phyloP scores from a whole-genome alignment of 2,797 vertebrate genomes.

The Acipenser oxyrinchus region DNA sequence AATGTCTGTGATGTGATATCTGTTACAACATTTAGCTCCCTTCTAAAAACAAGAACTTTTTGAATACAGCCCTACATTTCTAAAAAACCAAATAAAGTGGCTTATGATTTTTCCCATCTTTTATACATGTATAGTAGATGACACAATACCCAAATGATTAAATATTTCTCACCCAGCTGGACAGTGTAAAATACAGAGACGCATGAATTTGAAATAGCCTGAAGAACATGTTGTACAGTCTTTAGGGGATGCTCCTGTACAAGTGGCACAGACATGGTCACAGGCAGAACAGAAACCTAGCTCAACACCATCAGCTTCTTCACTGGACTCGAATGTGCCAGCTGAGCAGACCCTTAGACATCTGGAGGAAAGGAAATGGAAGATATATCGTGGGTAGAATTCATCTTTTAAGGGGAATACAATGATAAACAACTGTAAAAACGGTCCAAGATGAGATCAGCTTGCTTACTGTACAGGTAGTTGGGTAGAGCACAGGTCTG shows the following conservation, averaged over 20 bases:
- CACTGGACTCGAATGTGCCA: constrained; percentile 47
- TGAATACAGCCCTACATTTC: no score
- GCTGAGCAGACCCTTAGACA: constrained; percentile 49
- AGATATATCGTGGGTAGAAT: background rate
- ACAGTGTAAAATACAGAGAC: constrained; percentile 60
- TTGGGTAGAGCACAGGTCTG: constrained; percentile 51
- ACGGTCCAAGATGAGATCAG: background rate
- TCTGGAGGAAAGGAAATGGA: constrained; percentile 35
- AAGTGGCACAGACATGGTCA: constrained; percentile 54
- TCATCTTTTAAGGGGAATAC: no score
- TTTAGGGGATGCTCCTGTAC: constrained; percentile 50
- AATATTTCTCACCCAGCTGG: constrained; percentile 52
- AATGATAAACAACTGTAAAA: background rate
- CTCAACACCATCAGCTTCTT: constrained; percentile 53
- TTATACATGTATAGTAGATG: no score
- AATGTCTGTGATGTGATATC: no score
- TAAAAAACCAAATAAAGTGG: no score
- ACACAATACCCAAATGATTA: no score
- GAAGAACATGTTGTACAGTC: constrained; percentile 59
- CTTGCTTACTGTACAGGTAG: constrained; percentile 54
- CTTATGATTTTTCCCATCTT: no score
- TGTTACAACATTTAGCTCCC: no score
- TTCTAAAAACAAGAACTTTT: no score
- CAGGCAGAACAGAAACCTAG: constrained; percentile 60
- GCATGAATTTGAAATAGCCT: constrained; percentile 52